Evolutionary conservation across 2,888 invertebrate species (phyloP), one percentile per base, ranked within the genome.

Genomic region (Hirtodrosophila cameraria): DNA sequence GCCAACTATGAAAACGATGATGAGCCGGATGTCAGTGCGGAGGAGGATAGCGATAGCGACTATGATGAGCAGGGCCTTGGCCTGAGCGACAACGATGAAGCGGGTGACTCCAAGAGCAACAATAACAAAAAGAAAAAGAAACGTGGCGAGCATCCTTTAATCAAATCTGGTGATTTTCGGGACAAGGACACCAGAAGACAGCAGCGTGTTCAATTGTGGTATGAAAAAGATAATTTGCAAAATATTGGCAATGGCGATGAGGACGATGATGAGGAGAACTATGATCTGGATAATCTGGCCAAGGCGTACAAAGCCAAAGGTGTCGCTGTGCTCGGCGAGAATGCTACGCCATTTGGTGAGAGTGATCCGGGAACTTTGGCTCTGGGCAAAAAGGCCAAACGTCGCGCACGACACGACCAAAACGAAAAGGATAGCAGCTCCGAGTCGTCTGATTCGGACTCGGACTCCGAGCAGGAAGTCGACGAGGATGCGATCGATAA

Each of bases 201-300:
- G 11, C 94, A 94, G 78, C 96, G 96, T 88, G 97, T 97, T 0
- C 94, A 96, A 78, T 91, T 96, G 25, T 97, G 97, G 97, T 96
- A 96, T 90, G 94, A 97, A 86, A 95, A 96, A 86, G 96, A 96
- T 66, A 93, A 93, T 73, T 95, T 97, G 72, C 95, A 96, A 88
- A 94, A 95, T 15, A 35, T 72, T 2, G 54, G 42, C 28, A 94
- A 95, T n/a, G n/a, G n/a, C 71, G 93, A 94, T 61, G 97, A 96
- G 55, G 95, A 94, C 38, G 97, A 97, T 88, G 97, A 97, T 87
- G 97, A 97, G 75, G 97, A 97, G 90, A 97, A 97, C 77, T 93
- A 93, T 5, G 98, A 98, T 91, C 92, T 98, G 68, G 96, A 97
- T 86, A 94, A 94, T 88, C 92, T 97, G 91, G 93, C 94, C 1